Evolutionary conservation across 2,797 vertebrate species (phyloP), one percentile per base, ranked within the genome.

Genomic region (Coendou prehensilis): DNA sequence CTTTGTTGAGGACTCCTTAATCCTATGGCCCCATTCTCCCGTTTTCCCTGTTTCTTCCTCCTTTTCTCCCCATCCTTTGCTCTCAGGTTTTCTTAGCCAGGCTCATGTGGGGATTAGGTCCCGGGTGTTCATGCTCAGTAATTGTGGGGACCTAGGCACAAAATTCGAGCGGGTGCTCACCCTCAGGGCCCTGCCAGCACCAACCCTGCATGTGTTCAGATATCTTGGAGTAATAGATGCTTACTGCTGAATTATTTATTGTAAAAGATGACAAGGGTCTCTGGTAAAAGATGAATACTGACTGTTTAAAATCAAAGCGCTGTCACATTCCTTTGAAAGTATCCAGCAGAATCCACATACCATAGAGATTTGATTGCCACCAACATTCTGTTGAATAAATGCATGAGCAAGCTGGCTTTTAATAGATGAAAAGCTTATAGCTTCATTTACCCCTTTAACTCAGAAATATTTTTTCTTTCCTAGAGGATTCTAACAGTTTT

Each of bases 401-500:
- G 18, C 4, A 33, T 50, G 52, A 87, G 26, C 76, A 78, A 87
- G 15, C 41, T 79, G 3, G 50, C 84, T 87, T n/a, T 59, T 54
- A 59, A 22, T n/a, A 56, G 11, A 45, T 78, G 22, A 73, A 50
- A 89, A 82, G 23, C n/a, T 76, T 67, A 37, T 63, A 37, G 2
- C 47, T 88, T 15, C 23, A 37, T 54, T 89, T 87, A 41, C 52
- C 73, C 73, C n/a, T 93, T 79, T 64, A 76, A 85, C 30, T 93
- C 17, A 23, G 52, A 61, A 80, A n/a, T 41, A 41, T 82, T 80
- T 50, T 6, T 20, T 80, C 22, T 89, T 84, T 89, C 17, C 57
- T 75, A 30, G 5, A 84, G 69, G 86, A 50, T 45, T n/a, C 69
- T 90, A 37, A 33, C 10, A 41, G 26, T 57, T 67, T 89, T 89